A percentile compares a stretch with the other conserved stretches of the same genome.
These are phyloP conservation scores for Maniola hyperantus DNA, from an alignment of 2,888 invertebrate genomes.

Conservation along the genomic window DNA sequence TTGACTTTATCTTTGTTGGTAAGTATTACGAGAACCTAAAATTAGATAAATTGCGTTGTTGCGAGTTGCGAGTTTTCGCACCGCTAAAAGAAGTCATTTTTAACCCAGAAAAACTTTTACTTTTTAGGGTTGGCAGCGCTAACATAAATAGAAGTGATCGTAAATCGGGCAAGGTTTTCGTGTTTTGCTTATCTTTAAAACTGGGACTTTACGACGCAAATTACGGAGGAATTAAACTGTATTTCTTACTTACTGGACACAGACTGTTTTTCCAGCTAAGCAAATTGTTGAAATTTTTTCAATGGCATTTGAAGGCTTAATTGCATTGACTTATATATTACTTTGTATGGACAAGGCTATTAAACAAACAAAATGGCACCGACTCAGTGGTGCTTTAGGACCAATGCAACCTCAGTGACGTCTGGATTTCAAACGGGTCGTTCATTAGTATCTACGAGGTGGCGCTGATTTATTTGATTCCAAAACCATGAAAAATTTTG, in stretches of 20 bases:
- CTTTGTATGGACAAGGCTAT: too few species aligned
- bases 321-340: too few species aligned
- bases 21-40: too few species aligned
- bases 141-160: background rate
- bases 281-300: background rate
- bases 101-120: background rate
- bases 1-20: too few species aligned
- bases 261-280: background rate
- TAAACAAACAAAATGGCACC: too few species aligned
- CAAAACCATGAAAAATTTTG: too few species aligned
- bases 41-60: background rate
- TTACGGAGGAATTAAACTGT: background rate
- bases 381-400: too few species aligned
- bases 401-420: too few species aligned
- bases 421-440: too few species aligned
- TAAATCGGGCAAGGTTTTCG: background rate
- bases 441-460: too few species aligned
- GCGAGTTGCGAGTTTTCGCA: background rate
- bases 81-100: background rate
- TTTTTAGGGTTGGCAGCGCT: background rate
- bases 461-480: too few species aligned
- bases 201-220: background rate
- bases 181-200: constrained; percentile 9
- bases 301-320: too few species aligned
- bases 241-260: background rate